Base-by-base conservation (phyloP, 2,797 vertebrate species). In the Pygocentrus nattereri region DNA sequence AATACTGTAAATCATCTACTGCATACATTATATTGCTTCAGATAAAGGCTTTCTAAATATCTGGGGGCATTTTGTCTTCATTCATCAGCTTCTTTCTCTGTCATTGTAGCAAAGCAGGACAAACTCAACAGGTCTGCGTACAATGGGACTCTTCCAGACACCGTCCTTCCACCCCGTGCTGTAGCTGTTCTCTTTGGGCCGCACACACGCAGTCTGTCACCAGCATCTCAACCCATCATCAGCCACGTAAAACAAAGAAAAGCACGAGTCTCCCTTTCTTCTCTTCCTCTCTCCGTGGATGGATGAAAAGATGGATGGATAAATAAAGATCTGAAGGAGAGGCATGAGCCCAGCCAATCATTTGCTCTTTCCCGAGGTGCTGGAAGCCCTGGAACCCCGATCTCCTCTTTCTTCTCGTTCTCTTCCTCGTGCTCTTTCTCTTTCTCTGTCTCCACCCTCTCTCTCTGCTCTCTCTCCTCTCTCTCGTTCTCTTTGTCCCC, bases 331-430 rank as follows among this genome's bases (percentile, higher is more conserved):
- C 62, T 74, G 30, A 73, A 65, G 59, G 74, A 44, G 79, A 72
- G 41, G 25, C 61, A 79, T 50, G 21, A 71, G 82, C 50, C 68
- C 90, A 7, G 79, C 82, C 78, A 67, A 84, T 95, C 93, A 95
- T 94, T 95, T 95, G 92, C 93, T 95, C 85, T 90, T 94, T 81
- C 93, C 93, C 79, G 94, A 95, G 50, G 94, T 94, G 90, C 94
- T 95, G 87, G 94, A 94, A 76, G 93, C 94, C 82, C 94, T 93
- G 0, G 93, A 94, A 76, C 93, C 92, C 4, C 92, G 92, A 23
- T 88, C 90, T 92, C 58, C 78, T 70, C 65, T 92, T 77, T 93
- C 92, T 0, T 90, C 93, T 84, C 91, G 85, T 21, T 80, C 94
- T 18, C 92, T 93, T 86, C 93, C 94, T 1, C 92, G 64, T 92